Evolutionary conservation across 2,797 vertebrate species (phyloP).

Genomic region (Sebastes iracundus): DNA sequence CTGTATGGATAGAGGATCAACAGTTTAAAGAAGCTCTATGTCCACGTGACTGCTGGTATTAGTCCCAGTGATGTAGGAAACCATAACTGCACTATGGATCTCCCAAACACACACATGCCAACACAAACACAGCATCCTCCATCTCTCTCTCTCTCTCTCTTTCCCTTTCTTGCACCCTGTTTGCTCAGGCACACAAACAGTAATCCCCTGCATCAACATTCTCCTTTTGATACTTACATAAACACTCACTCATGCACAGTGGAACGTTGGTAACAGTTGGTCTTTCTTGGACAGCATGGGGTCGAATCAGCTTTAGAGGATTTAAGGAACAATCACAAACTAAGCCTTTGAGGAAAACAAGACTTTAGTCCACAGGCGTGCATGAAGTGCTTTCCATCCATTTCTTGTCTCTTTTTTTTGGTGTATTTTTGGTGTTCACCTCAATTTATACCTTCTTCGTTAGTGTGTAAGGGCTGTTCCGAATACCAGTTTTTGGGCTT

Average conservation of each 20-base stretch:
- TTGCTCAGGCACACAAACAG: slow-evolving; percentile 15
- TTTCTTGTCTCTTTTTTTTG: background rate
- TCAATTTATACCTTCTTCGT: background rate
- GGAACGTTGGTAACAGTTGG: slow-evolving; percentile 49
- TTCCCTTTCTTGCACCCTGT: background rate
- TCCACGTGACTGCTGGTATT: background rate
- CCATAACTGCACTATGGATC: background rate
- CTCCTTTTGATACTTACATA: slow-evolving; percentile 39
- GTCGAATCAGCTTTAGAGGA: slow-evolving; percentile 56
- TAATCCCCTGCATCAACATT: slow-evolving; percentile 48
- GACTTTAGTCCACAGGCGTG: slow-evolving; percentile 7
- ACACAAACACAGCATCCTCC: background rate
- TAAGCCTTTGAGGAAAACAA: slow-evolving; percentile 38
- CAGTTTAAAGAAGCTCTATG: background rate
- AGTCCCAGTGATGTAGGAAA: slow-evolving; percentile 8
- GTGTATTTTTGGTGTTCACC: background rate
- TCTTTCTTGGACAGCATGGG: slow-evolving; percentile 42
- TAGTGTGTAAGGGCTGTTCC: background rate
- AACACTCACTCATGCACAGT: slow-evolving; percentile 29
- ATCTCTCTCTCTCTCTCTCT: background rate
- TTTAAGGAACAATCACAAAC: slow-evolving; percentile 58
- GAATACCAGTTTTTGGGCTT: too few relatives aligned
- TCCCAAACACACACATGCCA: background rate
- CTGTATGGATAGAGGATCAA: background rate
- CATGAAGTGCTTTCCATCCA: background rate